Conservation (phyloP, 2,888 invertebrate genomes). For the Agrotis segetum region DNA sequence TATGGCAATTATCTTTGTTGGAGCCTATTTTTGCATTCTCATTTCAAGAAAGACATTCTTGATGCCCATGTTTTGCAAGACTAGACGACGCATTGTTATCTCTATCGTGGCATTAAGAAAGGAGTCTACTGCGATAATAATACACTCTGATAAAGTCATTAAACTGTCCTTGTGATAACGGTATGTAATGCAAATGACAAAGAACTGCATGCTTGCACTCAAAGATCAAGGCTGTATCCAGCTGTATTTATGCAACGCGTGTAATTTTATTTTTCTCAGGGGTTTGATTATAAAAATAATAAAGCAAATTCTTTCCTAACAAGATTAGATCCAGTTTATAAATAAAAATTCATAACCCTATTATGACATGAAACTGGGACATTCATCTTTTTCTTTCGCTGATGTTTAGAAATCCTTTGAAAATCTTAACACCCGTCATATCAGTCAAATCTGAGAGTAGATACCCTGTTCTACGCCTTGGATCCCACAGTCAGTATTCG, state of each 20-base stretch:
- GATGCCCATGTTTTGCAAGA: neutral
- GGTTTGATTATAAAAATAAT: neutral
- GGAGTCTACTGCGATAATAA: neutral
- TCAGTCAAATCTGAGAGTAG: no score
- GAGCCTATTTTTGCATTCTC: constrained; percentile 26
- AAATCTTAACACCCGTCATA: neutral
- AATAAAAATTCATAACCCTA: no score
- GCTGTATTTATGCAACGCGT: neutral
- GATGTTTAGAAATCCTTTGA: neutral
- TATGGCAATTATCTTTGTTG: constrained; percentile 74
- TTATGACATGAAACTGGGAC: neutral
- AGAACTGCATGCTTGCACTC: neutral
- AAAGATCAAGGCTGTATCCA: constrained; percentile 37
- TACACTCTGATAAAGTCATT: neutral
- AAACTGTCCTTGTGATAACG: no score
- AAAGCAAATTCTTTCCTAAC: neutral
- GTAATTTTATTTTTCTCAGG: neutral
- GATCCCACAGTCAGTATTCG: neutral
- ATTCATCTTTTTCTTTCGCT: neutral
- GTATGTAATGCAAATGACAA: no score
- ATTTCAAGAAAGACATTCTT: neutral
- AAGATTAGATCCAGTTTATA: neutral
- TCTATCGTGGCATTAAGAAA: neutral
- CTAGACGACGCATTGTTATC: no score
- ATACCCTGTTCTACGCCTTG: no score